A percentile compares a stretch with the other conserved stretches of the same genome.
Conservation (phyloP, 2,797 vertebrate species). For the Brachyalestes nurse region DNA sequence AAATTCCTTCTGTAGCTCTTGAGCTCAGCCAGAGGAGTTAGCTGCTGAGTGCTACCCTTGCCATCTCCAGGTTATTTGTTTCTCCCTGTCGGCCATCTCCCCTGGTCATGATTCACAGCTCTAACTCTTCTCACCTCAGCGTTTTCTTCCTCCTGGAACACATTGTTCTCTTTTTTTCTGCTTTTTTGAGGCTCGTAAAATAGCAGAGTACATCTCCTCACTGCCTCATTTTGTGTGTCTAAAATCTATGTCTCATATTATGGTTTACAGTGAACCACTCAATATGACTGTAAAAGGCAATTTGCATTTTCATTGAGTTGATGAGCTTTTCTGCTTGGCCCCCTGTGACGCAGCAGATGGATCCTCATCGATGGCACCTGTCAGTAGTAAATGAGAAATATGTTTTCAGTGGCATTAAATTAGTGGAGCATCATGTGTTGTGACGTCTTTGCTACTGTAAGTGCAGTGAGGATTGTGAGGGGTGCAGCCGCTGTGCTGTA, state of each 20-base stretch:
- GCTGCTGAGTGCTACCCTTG: constrained; percentile 25
- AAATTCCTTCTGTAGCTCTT: constrained; percentile 5
- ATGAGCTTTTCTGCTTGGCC: background rate
- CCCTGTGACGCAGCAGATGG: no score
- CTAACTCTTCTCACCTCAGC: constrained; percentile 14
- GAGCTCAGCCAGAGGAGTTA: constrained; percentile 1
- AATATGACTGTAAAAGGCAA: background rate
- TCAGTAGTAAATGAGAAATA: no score
- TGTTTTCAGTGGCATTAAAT: no score
- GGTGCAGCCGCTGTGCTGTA: background rate
- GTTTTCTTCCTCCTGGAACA: constrained; percentile 17
- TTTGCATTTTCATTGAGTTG: background rate
- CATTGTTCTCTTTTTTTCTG: background rate
- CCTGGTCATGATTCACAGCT: constrained; percentile 10
- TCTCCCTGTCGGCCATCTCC: background rate
- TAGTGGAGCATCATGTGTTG: no score
- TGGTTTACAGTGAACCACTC: background rate
- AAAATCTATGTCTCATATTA: no score
- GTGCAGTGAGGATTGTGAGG: background rate
- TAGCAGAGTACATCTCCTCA: no score
- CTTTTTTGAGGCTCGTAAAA: no score
- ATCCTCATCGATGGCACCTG: no score
- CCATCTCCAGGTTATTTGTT: constrained; percentile 45
- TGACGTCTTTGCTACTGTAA: background rate
- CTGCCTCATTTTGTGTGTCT: no score